Base-by-base conservation (phyloP, 2,113 vertebrate species). In the Serilophus lunatus region DNA sequence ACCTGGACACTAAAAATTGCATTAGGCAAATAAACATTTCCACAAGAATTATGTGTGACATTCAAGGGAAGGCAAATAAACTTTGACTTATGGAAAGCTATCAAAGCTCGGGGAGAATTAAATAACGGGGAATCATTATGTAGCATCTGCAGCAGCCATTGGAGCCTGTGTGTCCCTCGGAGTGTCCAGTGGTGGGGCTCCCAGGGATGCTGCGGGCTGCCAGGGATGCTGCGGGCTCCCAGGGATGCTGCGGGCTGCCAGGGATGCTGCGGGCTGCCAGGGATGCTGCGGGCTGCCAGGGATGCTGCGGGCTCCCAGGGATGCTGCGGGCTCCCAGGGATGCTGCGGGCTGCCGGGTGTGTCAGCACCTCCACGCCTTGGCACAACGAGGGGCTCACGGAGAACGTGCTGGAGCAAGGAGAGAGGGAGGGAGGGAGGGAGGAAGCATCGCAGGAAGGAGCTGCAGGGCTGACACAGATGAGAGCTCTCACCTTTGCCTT, bases 21-120 rank as follows among this genome's bases (percentile, higher is more conserved):
- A 98, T 98, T 98, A 98, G 97, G 98, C 97, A 98, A 98, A 98
- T 98, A 98, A 98, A 98, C 96, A 97, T 98, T 98, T 98, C 94
- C 90, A 94, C 94, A 97, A 97, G 98, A 98, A 97, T 98, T 98
- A 97, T 97, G 97, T 82, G 95, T 96, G 97, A 97, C 97, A 94
- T 97, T 97, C 97, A 77, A 92, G 91, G 94, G 95, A 96, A 97
- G 97, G 97, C 97, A 97, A 98, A 98, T 98, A 98, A 98, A 97
- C 97, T 95, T 92, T 98, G 97, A 97, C 94, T 97, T 98, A 98
- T 97, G 95, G 97, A 95, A 95, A 96, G 94, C 93, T 89, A 96
- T 97, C 96, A 97, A 95, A 74, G 63, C 96, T 97, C 83, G 86
- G 31, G 56, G 93, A 97, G 97, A 97, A 97, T 98, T 98, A 98